Evolutionary conservation across 1,140 invertebrate genomes (phyloP), one percentile per base, ranked within the genome.

Genomic region (Philopotamus ludificatus): DNA sequence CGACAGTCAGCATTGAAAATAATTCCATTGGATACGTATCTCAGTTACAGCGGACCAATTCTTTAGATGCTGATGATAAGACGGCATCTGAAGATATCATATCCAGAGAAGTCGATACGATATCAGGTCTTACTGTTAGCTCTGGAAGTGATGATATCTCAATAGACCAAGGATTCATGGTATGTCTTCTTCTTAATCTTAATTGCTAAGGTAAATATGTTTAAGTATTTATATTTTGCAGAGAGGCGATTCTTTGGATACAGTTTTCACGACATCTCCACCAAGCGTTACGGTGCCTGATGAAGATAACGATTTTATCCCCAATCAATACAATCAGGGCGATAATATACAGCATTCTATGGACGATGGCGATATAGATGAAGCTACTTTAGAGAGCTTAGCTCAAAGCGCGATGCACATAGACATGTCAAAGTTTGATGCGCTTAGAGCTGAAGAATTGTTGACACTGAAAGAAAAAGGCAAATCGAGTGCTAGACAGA

Each of bases 161-260:
- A 10, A 73, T 71, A 4, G 78, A 80, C 62, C 77, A 79, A 73
- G 79, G 79, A 34, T 81, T 81, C 70, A 81, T 80, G 79, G 79
- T 80, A 71, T n/a, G 23, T 16, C 8, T 34, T 55, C n/a, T n/a
- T 55, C 10, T 10, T 28, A 16, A 20, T 10, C 2, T 8, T 54
- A 28, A 54, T 16, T n/a, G 22, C 12, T 4, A 22, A 3, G 20
- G 18, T 22, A 20, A 51, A n/a, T 51, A 26, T 54, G 18, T 28
- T 54, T n/a, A 28, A 12, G 25, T 53, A 20, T 16, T 57, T 39
- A 45, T 8, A 60, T 47, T 23, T 70, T 18, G 7, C 72, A 84
- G 83, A 80, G 83, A 68, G 83, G 83, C 2, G 82, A 84, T 68
- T 84, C 83, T 1, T 71, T 83, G 58, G 83, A 84, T 58, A 84